phyloP scores from a whole-genome alignment of 1,140 invertebrate species.

The Phenacoccus solenopsis region DNA sequence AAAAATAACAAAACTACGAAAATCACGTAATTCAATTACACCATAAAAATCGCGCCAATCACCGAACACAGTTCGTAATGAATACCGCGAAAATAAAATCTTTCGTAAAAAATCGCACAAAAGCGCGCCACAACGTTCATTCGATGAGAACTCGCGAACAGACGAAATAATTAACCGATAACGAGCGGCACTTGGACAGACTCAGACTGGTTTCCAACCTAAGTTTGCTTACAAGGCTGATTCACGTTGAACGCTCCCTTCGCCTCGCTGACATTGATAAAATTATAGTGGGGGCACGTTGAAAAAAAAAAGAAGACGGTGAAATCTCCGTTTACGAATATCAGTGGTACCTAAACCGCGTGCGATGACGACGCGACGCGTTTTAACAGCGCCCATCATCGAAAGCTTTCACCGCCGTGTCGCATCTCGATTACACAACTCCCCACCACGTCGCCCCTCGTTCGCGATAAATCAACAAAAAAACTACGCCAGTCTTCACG shows the following conservation, averaged over 20 bases:
- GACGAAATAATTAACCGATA: slow-evolving; percentile 6
- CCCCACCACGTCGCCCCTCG: no score
- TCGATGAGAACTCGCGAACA: background rate
- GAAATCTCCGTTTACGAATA: slow-evolving; percentile 11
- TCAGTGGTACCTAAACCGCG: background rate
- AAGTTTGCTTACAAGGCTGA: slow-evolving; percentile 11
- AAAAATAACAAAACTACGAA: background rate
- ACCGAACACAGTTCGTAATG: background rate
- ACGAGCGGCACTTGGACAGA: slow-evolving; percentile 1
- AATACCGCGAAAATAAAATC: background rate
- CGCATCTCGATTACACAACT: no score
- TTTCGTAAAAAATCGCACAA: background rate
- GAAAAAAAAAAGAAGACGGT: slow-evolving; percentile 4
- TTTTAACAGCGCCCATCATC: background rate
- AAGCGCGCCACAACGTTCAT: background rate
- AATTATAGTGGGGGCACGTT: background rate
- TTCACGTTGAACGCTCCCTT: slow-evolving; percentile 11
- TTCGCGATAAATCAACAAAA: no score
- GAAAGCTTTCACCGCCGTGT: background rate
- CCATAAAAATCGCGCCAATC: background rate
- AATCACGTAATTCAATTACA: background rate
- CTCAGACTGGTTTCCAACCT: slow-evolving; percentile 3
- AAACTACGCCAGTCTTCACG: no score
- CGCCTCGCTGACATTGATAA: background rate
- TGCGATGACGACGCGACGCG: background rate